phyloP scores from a whole-genome alignment of 2,888 invertebrate species.

The Ischnura elegans region DNA sequence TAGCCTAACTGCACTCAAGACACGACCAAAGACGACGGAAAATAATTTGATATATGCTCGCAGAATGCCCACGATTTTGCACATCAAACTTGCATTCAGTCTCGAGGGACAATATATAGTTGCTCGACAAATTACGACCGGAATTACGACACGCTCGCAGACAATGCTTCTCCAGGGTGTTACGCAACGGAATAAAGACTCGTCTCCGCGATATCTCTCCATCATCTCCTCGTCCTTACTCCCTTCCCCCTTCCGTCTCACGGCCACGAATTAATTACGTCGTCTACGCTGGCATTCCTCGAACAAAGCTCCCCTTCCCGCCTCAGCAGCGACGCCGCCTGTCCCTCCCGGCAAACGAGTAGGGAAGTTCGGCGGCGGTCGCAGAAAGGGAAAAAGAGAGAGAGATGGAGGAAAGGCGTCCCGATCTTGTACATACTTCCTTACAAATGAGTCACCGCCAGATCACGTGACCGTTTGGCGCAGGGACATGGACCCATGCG shows the following conservation, averaged over 20 bases:
- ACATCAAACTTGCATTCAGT: neutral
- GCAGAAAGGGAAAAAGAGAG: neutral
- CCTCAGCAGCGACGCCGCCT: neutral
- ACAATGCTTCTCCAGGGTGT: constrained; percentile 18
- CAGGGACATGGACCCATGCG: constrained; percentile 17
- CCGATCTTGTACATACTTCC: constrained; percentile 27
- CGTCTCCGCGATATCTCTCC: constrained; percentile 16
- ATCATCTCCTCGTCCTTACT: neutral
- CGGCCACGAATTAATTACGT: constrained; percentile 54
- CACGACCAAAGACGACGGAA: neutral
- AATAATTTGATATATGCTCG: neutral
- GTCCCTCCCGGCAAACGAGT: neutral
- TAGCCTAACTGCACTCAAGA: no score
- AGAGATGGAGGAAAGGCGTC: neutral
- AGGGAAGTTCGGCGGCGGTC: neutral
- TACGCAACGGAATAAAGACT: constrained; percentile 31
- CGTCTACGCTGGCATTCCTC: constrained; percentile 52
- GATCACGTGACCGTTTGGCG: constrained; percentile 44
- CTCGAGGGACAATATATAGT: neutral
- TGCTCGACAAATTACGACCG: constrained; percentile 31
- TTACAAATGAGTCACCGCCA: constrained; percentile 48
- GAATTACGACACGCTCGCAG: neutral
- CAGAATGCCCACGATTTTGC: neutral
- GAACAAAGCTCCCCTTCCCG: constrained; percentile 1
- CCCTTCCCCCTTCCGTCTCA: constrained; percentile 8